Percentiles rank a stretch among this genome's conserved stretches.
Evolutionary conservation across 2,888 invertebrate species (phyloP).

Genomic region (Enchytraeus crypticus): DNA sequence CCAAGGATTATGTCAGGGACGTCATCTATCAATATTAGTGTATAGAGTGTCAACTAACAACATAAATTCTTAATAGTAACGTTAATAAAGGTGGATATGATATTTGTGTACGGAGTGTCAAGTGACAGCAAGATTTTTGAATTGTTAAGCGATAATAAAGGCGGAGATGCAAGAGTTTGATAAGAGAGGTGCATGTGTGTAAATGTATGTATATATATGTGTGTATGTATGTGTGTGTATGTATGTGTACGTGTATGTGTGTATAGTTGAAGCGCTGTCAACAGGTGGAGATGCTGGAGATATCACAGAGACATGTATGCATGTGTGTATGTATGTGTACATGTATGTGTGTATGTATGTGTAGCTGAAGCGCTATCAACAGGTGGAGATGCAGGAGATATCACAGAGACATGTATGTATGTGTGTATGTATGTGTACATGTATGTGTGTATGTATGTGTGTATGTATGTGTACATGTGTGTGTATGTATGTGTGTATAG

Average conservation of each 20-base stretch:
- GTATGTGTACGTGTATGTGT: slow-evolving; percentile 4
- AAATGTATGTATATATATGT: not conserved
- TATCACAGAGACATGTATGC: not conserved
- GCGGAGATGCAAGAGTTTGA: not conserved
- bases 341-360: slow-evolving; percentile 5
- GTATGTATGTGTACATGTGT: not conserved
- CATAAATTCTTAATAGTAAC: no score
- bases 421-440: not conserved
- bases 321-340: not conserved
- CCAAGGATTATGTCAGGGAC: no score
- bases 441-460: not conserved
- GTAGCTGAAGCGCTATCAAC: not conserved
- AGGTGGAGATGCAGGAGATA: slow-evolving; percentile 1
- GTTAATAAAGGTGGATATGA: no score
- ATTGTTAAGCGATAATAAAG: not conserved
- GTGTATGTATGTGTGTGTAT: slow-evolving; percentile 1
- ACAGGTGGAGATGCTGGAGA: not conserved
- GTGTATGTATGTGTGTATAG: not conserved
- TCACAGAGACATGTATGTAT: slow-evolving; percentile 4
- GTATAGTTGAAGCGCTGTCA: not conserved
- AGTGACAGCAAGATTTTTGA: no score
- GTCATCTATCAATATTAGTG: no score
- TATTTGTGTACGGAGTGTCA: no score
- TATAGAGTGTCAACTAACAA: no score
- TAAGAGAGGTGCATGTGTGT: not conserved